Evolutionary conservation across 2,888 invertebrate genomes (phyloP).

Genomic region (Protophormia terraenovae): DNA sequence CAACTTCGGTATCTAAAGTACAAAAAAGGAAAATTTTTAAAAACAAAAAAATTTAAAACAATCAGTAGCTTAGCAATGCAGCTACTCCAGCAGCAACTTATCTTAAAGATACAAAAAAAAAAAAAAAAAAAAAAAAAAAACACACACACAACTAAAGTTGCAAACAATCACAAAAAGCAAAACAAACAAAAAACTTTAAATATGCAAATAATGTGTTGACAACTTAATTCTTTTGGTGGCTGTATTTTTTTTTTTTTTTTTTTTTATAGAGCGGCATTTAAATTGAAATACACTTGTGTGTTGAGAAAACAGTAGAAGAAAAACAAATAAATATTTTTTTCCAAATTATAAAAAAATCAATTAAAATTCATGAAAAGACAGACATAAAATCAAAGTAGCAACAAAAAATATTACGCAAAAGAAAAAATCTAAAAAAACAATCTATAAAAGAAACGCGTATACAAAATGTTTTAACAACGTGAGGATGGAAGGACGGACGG

Average conservation of each 20-base stretch:
- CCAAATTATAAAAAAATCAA: slow-evolving; percentile 68
- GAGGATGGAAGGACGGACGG: neutral
- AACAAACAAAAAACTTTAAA: slow-evolving; percentile 68
- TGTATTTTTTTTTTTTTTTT: slow-evolving; percentile 10
- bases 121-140: too few species aligned
- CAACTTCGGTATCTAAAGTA: slow-evolving; percentile 41
- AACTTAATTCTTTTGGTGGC: slow-evolving; percentile 76
- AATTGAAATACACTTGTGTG: slow-evolving; percentile 66
- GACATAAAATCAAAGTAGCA: slow-evolving; percentile 12
- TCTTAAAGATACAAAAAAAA: slow-evolving; percentile 55
- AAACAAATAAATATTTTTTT: slow-evolving; percentile 4
- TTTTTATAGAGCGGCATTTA: slow-evolving; percentile 66
- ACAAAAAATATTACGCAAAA: slow-evolving; percentile 44
- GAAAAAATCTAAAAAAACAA: neutral
- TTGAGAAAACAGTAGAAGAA: neutral
- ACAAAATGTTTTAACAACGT: slow-evolving; percentile 51
- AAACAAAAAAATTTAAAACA: slow-evolving; percentile 13
- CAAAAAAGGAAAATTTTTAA: slow-evolving; percentile 17
- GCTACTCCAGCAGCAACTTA: slow-evolving; percentile 39
- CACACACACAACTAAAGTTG: neutral
- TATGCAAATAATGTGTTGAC: slow-evolving; percentile 80
- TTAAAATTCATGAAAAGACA: slow-evolving; percentile 64
- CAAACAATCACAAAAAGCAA: slow-evolving; percentile 10
- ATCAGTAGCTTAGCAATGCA: neutral
- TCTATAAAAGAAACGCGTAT: slow-evolving; percentile 42